Evolutionary conservation across 2,888 invertebrate genomes (phyloP).

Genomic region (Sussaba pulchella): DNA sequence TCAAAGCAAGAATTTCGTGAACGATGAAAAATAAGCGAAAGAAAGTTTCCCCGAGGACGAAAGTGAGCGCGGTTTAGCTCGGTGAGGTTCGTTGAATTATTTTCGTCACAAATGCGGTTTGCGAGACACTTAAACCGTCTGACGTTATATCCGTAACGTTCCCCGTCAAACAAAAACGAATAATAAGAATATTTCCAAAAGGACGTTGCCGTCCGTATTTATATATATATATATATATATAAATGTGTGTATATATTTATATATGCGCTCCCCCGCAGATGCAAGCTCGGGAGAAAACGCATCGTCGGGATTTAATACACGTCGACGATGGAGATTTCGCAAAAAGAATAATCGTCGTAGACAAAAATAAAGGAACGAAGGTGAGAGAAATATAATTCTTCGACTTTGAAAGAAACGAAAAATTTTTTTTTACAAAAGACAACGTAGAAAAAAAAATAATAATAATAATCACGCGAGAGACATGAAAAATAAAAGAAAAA

Average conservation of each 20-base stretch:
- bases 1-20: background rate
- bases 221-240: too few relatives aligned
- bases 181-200: slow-evolving; percentile 59
- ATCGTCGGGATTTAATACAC: slow-evolving; percentile 16
- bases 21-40: background rate
- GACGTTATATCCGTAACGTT: slow-evolving; percentile 65
- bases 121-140: slow-evolving; percentile 55
- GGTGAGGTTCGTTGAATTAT: slow-evolving; percentile 58
- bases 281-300: slow-evolving; percentile 24
- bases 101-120: slow-evolving; percentile 61
- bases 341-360: slow-evolving; percentile 26
- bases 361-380: slow-evolving; percentile 29
- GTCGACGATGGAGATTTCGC: background rate
- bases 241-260: too few relatives aligned
- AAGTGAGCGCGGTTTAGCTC: slow-evolving; percentile 28
- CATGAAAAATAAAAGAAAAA: too few relatives aligned
- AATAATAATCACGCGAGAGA: too few relatives aligned
- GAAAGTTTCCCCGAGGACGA: slow-evolving; percentile 27
- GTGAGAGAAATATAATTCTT: slow-evolving; percentile 18
- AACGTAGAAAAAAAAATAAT: too few relatives aligned
- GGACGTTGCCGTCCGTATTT: slow-evolving; percentile 62
- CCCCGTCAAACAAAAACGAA: slow-evolving; percentile 33
- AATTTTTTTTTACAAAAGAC: slow-evolving; percentile 11
- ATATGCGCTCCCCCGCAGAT: background rate
- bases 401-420: background rate